These are phyloP conservation scores for Propithecus coquereli DNA, from an alignment of 2,113 vertebrate genomes.

Conservation along the genomic window DNA sequence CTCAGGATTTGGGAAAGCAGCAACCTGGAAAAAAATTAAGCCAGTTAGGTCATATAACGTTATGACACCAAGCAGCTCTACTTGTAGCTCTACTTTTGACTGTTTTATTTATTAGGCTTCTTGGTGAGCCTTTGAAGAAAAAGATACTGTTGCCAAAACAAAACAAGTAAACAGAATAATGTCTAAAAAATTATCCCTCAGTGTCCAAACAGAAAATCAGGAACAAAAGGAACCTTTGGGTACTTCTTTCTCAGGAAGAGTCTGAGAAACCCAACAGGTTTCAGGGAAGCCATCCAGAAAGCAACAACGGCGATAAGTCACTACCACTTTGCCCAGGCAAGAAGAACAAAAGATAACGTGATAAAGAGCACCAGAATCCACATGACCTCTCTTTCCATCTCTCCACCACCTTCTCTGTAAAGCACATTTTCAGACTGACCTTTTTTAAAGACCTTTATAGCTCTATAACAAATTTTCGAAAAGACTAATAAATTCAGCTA, in stretches of 20 bases:
- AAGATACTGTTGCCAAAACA: neutral
- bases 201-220: neutral
- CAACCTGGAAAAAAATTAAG: neutral
- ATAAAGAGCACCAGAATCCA: accelerated
- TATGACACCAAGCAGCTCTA: neutral
- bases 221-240: neutral
- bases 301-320: accelerated
- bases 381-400: too few relatives aligned
- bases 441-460: neutral
- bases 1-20: neutral
- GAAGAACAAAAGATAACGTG: accelerated
- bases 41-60: neutral
- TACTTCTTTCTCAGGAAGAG: neutral
- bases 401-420: neutral
- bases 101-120: neutral
- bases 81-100: neutral
- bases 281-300: neutral
- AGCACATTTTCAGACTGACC: neutral
- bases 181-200: neutral
- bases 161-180: neutral
- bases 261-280: neutral
- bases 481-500: neutral
- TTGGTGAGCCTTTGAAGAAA: neutral
- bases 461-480: neutral
- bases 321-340: accelerated